Base-by-base conservation (phyloP, 30 jellyfish, hydroid and myxozoan species). In the Turritopsis rubra region DNA sequence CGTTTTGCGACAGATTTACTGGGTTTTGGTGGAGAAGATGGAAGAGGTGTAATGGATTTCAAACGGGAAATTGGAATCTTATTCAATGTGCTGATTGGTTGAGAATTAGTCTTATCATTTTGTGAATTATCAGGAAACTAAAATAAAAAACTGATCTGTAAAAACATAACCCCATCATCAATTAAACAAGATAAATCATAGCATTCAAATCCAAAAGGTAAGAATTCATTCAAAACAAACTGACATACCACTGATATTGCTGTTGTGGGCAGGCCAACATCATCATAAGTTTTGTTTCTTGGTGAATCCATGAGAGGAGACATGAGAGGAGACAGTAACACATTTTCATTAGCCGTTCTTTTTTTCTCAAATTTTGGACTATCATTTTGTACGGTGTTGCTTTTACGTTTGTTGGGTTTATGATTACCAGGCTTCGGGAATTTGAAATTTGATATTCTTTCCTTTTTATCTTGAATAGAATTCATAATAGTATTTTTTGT, bases 401-500 rank as follows among this genome's bases (percentile, higher is more conserved):
- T 18, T 72, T 82, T 82, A 7, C 81, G 52, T 66, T 82, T 82
- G 60, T 71, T 71, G 5, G 88, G 16, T 66, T 66, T 71, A 52
- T n/a, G 52, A 29, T 25, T 28, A 16, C 22, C 72, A 3, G 85
- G 71, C 31, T 82, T 82, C 7, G 84, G 75, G 53, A 41, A 41
- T 21, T 65, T 71, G 65, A 68, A 68, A 68, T 41, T 26, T 24
- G 60, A 30, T 23, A 71, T 66, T 21, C 66, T 82, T 22, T 82
- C 88, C 53, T 82, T 82, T 28, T 82, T 82, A 17, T 25, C 86
- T 18, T 82, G 88, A 7, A 82, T 27, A 60, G 88, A 29, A 82
- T 82, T 66, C 24, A 82, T 71, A n/a, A 82, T 41, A 29, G 41
- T 82, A 4, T 82, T 82, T 21, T 82, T 82, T 29, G 75, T 82